Percentiles rank a stretch among this genome's conserved stretches.
Conservation (phyloP, 35 echinoderm and acorn worm genomes). For the Lytechinus pictus region DNA sequence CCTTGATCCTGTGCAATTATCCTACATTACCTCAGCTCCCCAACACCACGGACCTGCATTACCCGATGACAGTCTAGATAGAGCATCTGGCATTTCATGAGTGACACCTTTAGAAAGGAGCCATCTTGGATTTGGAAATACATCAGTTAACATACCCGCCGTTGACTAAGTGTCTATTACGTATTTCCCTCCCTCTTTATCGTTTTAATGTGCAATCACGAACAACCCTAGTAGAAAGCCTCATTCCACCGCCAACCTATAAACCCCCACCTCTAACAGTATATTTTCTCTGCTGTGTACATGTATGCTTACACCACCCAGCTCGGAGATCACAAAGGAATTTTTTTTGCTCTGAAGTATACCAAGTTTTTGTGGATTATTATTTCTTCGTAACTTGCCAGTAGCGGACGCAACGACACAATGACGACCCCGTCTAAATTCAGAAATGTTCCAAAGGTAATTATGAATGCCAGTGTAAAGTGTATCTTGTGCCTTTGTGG, state of each 20-base stretch:
- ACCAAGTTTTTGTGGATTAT: neutral
- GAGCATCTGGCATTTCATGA: neutral
- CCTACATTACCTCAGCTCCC: neutral
- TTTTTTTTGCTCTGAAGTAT: neutral
- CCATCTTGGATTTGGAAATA: neutral
- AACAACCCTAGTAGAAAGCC: neutral
- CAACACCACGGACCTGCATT: neutral
- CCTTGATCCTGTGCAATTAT: neutral
- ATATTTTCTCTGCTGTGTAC: neutral
- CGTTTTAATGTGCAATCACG: neutral
- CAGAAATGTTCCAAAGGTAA: slow-evolving; percentile 91
- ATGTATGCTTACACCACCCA: neutral
- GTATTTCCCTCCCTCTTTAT: neutral
- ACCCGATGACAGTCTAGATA: neutral
- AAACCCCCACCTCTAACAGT: neutral
- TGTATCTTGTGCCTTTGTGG: neutral
- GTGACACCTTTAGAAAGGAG: neutral
- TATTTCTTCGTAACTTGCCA: neutral
- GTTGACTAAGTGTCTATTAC: neutral
- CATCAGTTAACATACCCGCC: slow-evolving; percentile 9
- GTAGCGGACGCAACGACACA: neutral
- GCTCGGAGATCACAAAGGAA: neutral
- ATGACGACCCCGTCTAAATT: slow-evolving; percentile 96
- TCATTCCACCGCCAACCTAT: neutral
- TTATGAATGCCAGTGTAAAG: neutral